phyloP scores from a whole-genome alignment of 2,113 vertebrate species.

The Stomatorhinus ivindoensis region DNA sequence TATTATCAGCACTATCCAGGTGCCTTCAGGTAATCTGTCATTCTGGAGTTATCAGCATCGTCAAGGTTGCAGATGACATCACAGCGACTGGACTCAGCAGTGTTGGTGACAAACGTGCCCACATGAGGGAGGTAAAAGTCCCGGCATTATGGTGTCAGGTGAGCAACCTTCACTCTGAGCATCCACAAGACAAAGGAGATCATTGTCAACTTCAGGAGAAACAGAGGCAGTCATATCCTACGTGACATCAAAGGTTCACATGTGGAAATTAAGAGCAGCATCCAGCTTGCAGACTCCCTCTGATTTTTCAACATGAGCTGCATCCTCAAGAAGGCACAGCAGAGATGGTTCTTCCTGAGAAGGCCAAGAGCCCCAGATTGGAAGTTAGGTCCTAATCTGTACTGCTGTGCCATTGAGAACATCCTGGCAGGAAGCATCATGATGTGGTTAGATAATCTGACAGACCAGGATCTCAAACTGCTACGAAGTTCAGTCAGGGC shows the following conservation, averaged over 20 bases:
- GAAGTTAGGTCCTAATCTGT: not conserved
- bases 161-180: not conserved
- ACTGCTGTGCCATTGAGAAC: not conserved
- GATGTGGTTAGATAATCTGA: not conserved
- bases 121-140: not conserved
- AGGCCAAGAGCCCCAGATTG: not conserved
- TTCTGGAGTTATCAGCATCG: not conserved
- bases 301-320: not conserved
- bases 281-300: not conserved
- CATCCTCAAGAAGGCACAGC: not conserved
- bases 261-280: not conserved
- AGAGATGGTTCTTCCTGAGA: not conserved
- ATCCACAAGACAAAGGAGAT: not conserved
- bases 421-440: not conserved
- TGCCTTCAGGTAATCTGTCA: not conserved
- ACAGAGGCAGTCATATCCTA: not conserved
- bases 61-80: not conserved
- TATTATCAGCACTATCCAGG: not conserved
- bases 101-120: not conserved
- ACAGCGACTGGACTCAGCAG: not conserved
- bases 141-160: not conserved
- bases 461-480: not conserved
- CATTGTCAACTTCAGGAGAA: not conserved
- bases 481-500: not conserved
- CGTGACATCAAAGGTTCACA: not conserved